These are phyloP conservation scores for Pithys albifrons DNA, from an alignment of 2,113 vertebrate genomes.

Conservation along the genomic window DNA sequence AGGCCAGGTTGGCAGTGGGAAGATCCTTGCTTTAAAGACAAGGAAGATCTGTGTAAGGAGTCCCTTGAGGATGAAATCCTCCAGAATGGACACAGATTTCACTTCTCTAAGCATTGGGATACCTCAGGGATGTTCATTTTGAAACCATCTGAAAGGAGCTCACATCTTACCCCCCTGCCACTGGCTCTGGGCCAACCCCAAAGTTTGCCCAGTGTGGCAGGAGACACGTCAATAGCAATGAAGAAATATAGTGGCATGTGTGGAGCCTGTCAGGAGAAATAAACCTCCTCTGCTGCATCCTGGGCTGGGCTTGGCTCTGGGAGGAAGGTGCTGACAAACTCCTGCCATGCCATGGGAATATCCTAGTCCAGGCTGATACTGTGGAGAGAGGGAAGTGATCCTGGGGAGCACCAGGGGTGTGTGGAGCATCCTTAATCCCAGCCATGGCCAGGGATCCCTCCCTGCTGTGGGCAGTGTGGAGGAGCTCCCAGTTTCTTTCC, in stretches of 20 bases:
- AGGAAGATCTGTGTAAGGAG: not conserved
- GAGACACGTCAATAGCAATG: not conserved
- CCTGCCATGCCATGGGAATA: not conserved
- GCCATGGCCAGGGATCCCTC: not conserved
- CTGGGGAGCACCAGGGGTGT: not conserved
- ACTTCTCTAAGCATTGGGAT: not conserved
- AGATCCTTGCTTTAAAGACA: not conserved
- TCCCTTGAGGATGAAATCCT: not conserved
- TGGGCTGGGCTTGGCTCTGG: not conserved
- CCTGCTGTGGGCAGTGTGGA: not conserved
- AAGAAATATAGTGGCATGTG: not conserved
- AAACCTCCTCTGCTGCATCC: not conserved
- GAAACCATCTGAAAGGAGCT: not conserved
- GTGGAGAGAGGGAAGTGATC: not conserved
- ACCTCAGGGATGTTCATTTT: not conserved
- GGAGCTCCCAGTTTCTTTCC: not conserved
- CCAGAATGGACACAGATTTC: not conserved
- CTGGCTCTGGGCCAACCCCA: not conserved
- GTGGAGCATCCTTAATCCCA: not conserved
- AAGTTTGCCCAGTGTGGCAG: slow-evolving; percentile 9
- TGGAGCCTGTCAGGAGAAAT: not conserved
- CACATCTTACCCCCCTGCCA: not conserved
- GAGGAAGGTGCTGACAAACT: not conserved
- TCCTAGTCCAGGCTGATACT: not conserved
- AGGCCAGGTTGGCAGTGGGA: not conserved